Base-by-base conservation (phyloP, 2,888 invertebrate genomes). In the Pogonocherus hispidulus region DNA sequence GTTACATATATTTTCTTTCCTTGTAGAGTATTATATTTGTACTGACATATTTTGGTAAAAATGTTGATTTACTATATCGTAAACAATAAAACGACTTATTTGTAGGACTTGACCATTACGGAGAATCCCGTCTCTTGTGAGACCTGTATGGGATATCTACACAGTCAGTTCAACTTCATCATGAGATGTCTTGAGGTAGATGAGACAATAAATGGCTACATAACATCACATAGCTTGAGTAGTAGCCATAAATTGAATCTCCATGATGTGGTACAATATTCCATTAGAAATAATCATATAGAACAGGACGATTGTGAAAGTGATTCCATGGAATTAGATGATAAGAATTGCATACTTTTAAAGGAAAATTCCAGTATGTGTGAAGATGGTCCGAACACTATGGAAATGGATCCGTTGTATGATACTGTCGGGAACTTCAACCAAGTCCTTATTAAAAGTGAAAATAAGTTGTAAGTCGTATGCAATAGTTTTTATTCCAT, bases 101-200 rank as follows among this genome's bases (percentile, higher is more conserved):
- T 47, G 6, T 19, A 14, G 32, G 16, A 35, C 18, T 18, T 54
- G 6, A 35, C 32, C 18, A 8, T 35, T 16, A 54, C 32, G 3
- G 16, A 54, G 18, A 32, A 32, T 4, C 54, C 32, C n/a, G 27
- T 14, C 16, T 27, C 32, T 1, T 54, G 32, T 32, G 35, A 54
- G 32, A 54, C 3, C 16, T 56, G 37, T 19, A 37, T 56, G 19
- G 41, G 37, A 22, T 56, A 37, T 37, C 14, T 56, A n/a, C 20
- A 56, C 6, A 49, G 49, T 3, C 49, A 49, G 11, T 49, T 49
- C 20, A 49, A 49, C 20, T 49, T 49, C 11, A 20, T 49, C 1
- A 49, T 49, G 49, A 49, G 20, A 19, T 49, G 49, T 20, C 20
- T 49, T 9, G 49, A 49, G 9, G 20, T 20, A 49, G 49, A 49